Evolutionary conservation across 2,888 invertebrate species (phyloP).

Genomic region (Polyommatus iphigenia): DNA sequence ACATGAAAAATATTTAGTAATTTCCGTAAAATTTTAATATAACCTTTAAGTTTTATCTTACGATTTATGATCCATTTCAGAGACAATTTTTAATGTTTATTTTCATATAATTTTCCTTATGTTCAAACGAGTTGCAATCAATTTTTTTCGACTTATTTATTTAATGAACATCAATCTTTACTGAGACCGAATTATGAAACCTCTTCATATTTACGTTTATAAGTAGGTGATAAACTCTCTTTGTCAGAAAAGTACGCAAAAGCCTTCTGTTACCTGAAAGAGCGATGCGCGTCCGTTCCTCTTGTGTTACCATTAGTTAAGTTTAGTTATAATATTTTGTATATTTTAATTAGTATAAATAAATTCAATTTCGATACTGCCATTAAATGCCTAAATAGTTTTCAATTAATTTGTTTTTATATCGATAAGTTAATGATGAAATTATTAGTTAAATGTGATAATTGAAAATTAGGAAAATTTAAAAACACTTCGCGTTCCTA

Average conservation of each 20-base stretch:
- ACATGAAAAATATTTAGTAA: constrained; percentile 18
- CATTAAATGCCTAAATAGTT: constrained; percentile 79
- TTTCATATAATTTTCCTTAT: background rate
- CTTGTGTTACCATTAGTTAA: constrained; percentile 79
- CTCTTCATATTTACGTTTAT: background rate
- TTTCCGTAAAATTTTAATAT: constrained; percentile 9
- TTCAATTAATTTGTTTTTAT: constrained; percentile 59
- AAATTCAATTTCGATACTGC: constrained; percentile 79
- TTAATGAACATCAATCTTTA: background rate
- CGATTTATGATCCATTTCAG: background rate
- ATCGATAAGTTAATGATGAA: constrained; percentile 66
- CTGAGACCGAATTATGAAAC: constrained; percentile 3
- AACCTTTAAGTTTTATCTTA: constrained; percentile 16
- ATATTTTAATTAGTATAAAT: constrained; percentile 71
- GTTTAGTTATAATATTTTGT: constrained; percentile 71
- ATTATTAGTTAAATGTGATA: constrained; percentile 78
- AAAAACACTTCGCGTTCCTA: constrained; percentile 40
- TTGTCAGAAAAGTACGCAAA: constrained; percentile 10
- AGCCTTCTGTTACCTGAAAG: constrained; percentile 72
- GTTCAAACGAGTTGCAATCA: background rate
- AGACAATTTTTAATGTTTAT: background rate
- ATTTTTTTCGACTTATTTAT: background rate
- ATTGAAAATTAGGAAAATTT: constrained; percentile 61
- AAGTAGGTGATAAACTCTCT: background rate
- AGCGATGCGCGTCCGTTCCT: constrained; percentile 75